Base-by-base conservation (phyloP, 2,888 invertebrate species). In the Enchytraeus crypticus region DNA sequence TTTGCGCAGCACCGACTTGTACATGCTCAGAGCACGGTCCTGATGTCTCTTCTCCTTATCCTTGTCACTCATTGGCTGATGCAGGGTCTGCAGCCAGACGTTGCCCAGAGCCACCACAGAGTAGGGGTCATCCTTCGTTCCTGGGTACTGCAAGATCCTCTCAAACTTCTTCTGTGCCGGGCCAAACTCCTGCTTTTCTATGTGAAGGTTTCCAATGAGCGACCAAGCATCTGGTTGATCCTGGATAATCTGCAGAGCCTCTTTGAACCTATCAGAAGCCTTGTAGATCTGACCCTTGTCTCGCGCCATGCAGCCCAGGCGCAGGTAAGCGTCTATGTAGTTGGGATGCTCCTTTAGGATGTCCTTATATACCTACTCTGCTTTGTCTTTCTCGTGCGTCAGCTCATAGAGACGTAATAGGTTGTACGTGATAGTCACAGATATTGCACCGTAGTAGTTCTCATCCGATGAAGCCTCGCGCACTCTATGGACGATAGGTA, bases 161-260 rank as follows among this genome's bases (percentile, higher is more conserved):
- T 99, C 98, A 75, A 95, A 99, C 79, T 97, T 97, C 83, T 97
- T 97, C 81, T 99, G 98, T 0, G 95, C 98, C 0, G 96, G 92
- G 0, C 92, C 91, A 88, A 93, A 96, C 82, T 98, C 89, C 82
- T 90, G 90, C 80, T 98, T 96, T 0, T 92, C 92, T 71, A 97
- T 84, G 84, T 99, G 98, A 18, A 99, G 84, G 81, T 97, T 97
- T 29, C 97, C 98, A 62, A 98, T 84, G 64, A 98, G 80, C 0
- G 97, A 93, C 91, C 98, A 96, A 0, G 97, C 95, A 81, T 97
- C 97, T 0, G 96, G 93, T 80, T 97, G 92, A 72, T 93, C 92
- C 68, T 81, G 79, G 63, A 95, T 95, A 59, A 96, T 90, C 72
- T 91, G 88, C 27, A 98, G 80, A 0, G 96, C 97, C 80, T 98